phyloP scores from a whole-genome alignment of 2,113 vertebrate genomes.

The Pavo muticus region DNA sequence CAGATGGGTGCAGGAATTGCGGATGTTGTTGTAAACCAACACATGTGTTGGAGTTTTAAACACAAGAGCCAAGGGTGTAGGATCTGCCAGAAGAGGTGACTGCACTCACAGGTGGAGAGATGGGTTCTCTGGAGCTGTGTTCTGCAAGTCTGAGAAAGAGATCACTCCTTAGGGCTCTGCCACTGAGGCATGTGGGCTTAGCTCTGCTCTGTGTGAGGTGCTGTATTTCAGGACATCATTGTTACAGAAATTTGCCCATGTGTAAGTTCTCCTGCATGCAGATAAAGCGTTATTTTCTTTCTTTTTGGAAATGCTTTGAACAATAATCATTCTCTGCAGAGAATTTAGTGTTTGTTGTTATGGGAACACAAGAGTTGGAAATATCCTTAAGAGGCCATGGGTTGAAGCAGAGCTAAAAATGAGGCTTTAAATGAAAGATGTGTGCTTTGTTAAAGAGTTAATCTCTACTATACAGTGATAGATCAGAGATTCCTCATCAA shows the following conservation, averaged over 20 bases:
- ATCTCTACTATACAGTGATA: neutral
- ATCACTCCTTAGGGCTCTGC: neutral
- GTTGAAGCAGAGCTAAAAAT: neutral
- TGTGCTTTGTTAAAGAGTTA: neutral
- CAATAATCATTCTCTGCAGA: neutral
- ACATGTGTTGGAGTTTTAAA: neutral
- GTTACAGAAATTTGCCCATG: neutral
- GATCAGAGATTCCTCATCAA: neutral
- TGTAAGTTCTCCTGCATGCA: neutral
- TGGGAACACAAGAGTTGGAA: neutral
- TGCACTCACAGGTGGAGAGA: neutral
- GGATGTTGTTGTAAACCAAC: neutral
- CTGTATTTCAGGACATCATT: neutral
- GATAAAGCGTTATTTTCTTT: neutral
- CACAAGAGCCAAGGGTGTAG: neutral
- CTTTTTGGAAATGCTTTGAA: neutral
- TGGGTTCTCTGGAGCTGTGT: neutral
- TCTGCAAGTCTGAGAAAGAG: neutral
- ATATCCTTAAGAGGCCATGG: neutral
- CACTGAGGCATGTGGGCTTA: neutral
- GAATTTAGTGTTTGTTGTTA: neutral
- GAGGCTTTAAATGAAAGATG: neutral
- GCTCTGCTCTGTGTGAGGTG: neutral
- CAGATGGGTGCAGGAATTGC: neutral
- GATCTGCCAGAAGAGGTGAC: neutral